A percentile compares a stretch with the other conserved stretches of the same genome.
phyloP scores from a whole-genome alignment of 2,113 vertebrate genomes.

The Lanius ludovicianus region DNA sequence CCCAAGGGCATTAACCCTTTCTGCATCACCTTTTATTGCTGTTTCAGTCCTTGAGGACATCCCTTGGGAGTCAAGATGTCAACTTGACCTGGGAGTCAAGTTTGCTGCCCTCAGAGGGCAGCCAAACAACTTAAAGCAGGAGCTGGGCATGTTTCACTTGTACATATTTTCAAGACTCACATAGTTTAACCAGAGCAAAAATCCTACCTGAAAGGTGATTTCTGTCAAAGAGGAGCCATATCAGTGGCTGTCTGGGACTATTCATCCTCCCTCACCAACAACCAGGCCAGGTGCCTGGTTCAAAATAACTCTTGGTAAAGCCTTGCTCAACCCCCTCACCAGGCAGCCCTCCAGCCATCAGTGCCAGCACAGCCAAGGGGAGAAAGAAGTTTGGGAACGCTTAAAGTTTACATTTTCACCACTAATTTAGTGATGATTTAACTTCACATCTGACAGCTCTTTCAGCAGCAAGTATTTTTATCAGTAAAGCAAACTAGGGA shows the following conservation, averaged over 20 bases:
- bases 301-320: background rate
- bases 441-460: background rate
- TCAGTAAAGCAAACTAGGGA: background rate
- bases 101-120: background rate
- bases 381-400: background rate
- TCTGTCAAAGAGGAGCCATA: background rate
- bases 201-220: background rate
- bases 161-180: background rate
- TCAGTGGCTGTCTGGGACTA: background rate
- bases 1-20: background rate
- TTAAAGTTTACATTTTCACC: background rate
- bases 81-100: background rate
- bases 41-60: background rate
- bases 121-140: background rate
- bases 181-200: background rate
- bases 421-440: background rate
- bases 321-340: background rate
- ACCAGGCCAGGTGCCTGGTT: background rate
- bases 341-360: background rate
- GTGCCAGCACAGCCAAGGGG: background rate
- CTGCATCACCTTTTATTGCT: background rate
- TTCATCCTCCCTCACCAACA: background rate
- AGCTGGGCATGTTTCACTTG: background rate
- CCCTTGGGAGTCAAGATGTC: background rate
- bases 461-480: background rate